Percentiles rank a stretch among this genome's conserved stretches.
These are phyloP conservation scores for Suricata suricatta DNA, from an alignment of 2,113 vertebrate genomes.

Conservation along the genomic window DNA sequence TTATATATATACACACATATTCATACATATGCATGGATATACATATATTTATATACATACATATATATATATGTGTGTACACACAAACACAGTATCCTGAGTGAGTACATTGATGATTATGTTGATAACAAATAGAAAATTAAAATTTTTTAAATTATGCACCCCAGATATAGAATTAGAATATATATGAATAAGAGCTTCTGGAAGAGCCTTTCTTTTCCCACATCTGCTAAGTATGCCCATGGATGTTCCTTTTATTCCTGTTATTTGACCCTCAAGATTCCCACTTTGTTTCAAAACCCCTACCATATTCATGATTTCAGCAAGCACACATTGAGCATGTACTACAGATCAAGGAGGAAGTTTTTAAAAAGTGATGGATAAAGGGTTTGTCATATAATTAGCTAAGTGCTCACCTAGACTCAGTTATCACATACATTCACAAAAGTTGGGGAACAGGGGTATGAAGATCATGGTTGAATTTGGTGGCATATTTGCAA, in stretches of 20 bases:
- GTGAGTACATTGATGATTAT: not conserved
- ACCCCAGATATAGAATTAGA: not conserved
- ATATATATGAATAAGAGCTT: not conserved
- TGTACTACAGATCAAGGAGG: not conserved
- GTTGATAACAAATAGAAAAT: not conserved
- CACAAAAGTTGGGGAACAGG: not conserved
- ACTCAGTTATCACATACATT: not conserved
- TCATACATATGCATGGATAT: not conserved
- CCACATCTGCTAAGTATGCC: not conserved
- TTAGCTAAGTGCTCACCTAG: not conserved
- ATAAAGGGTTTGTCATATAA: not conserved
- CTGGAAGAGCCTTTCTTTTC: not conserved
- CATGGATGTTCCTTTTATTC: not conserved
- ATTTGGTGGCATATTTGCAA: not conserved
- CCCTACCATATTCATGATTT: not conserved
- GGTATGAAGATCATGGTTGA: not conserved
- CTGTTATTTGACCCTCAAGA: not conserved
- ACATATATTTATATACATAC: not conserved
- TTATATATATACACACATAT: not conserved
- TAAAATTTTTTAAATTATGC: not conserved
- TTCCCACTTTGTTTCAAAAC: slow-evolving; percentile 27
- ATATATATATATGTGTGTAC: not conserved
- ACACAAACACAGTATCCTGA: not conserved
- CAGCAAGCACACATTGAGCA: not conserved
- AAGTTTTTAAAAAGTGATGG: not conserved